Evolutionary conservation across 1,140 invertebrate genomes (phyloP).

Genomic region (Hypsibius dujardini): DNA sequence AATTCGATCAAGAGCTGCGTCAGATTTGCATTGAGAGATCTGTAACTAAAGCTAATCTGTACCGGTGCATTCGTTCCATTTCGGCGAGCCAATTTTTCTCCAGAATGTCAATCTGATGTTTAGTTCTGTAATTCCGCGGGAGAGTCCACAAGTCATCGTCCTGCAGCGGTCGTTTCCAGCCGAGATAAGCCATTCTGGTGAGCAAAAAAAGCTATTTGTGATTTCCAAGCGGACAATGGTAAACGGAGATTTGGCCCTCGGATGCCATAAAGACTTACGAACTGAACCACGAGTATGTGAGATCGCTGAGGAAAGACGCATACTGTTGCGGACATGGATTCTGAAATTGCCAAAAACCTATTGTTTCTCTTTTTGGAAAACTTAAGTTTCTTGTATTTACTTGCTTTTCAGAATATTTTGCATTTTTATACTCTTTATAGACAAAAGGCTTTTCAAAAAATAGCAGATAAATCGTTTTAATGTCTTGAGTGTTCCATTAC

Average conservation of each 20-base stretch:
- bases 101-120: not conserved
- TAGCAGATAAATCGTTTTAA: too few species aligned
- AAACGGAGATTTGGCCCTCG: not conserved
- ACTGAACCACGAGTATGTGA: conserved; percentile 20
- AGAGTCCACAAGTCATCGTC: conserved; percentile 21
- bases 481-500: too few species aligned
- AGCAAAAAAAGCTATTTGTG: not conserved
- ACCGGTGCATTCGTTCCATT: not conserved
- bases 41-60: not conserved
- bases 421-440: too few species aligned
- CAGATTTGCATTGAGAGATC: not conserved
- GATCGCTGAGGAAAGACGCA: conserved; percentile 17
- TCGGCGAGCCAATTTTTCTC: not conserved
- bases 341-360: not conserved
- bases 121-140: conserved; percentile 15
- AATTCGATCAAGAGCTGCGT: not conserved
- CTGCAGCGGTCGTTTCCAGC: conserved; percentile 19
- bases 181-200: conserved; percentile 21
- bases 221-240: too few species aligned
- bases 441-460: too few species aligned
- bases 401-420: too few species aligned
- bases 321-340: conserved; percentile 19
- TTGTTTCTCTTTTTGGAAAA: too few species aligned
- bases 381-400: too few species aligned
- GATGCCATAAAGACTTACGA: conserved; percentile 19